These are phyloP conservation scores for Brevimyrus niger DNA, from an alignment of 2,113 vertebrate species.

Conservation along the genomic window DNA sequence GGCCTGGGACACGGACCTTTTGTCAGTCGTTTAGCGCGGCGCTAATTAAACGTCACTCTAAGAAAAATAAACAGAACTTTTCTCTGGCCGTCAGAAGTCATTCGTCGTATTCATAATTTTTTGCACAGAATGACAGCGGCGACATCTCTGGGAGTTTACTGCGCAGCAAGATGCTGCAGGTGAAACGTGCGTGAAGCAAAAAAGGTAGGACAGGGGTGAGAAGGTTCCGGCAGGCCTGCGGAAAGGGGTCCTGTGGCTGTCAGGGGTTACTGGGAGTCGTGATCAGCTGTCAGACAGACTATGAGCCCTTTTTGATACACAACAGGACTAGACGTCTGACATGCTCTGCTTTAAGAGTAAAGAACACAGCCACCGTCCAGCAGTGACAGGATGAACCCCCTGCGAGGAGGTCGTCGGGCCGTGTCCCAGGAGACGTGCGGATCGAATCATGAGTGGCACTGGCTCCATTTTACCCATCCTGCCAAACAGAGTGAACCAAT, in stretches of 20 bases:
- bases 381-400: neutral
- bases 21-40: constrained; percentile 60
- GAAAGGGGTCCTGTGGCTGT: neutral
- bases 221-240: neutral
- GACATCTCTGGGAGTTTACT: neutral
- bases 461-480: neutral
- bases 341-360: neutral
- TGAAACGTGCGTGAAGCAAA: neutral
- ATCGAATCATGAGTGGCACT: neutral
- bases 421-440: neutral
- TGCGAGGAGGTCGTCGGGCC: neutral
- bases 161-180: neutral
- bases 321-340: neutral
- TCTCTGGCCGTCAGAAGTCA: neutral
- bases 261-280: neutral
- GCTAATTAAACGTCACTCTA: constrained; percentile 55
- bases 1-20: constrained; percentile 67
- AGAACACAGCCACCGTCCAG: neutral
- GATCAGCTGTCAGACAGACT: neutral
- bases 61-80: constrained; percentile 49
- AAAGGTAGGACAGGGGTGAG: neutral
- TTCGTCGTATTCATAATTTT: neutral
- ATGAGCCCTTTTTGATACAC: neutral
- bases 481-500: neutral
- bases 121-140: neutral